Evolutionary conservation across 2,797 vertebrate genomes (phyloP).

Genomic region (Arnoldichthys spilopterus): DNA sequence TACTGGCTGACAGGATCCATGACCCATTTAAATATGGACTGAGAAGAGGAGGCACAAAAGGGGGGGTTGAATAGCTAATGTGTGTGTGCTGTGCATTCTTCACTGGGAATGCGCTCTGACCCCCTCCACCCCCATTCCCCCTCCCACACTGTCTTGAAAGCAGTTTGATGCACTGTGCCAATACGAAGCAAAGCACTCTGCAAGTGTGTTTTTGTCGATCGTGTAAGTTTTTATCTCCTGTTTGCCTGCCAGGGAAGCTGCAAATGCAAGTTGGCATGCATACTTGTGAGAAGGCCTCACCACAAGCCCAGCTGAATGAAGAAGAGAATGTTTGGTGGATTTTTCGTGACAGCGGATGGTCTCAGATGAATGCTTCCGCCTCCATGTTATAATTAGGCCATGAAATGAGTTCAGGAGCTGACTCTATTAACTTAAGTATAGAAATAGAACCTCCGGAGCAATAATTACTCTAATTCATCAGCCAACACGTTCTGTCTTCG

Average conservation of each 20-base stretch:
- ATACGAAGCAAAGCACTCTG: conserved; percentile 11
- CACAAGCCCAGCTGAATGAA: conserved; percentile 28
- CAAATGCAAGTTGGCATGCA: conserved; percentile 20
- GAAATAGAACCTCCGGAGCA: conserved; percentile 64
- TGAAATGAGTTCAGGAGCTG: conserved; percentile 66
- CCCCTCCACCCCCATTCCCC: conserved; percentile 20
- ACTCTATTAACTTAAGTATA: conserved; percentile 60
- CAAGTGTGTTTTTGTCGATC: conserved; percentile 47
- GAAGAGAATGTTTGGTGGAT: conserved; percentile 39
- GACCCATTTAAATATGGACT: conserved; percentile 70
- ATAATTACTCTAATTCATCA: conserved; percentile 60
- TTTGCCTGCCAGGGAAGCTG: conserved; percentile 39
- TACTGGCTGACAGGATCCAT: conserved; percentile 66
- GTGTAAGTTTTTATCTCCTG: conserved; percentile 28
- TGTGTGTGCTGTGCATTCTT: conserved; percentile 52
- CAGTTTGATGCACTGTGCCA: conserved; percentile 48
- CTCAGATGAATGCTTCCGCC: conserved; percentile 52
- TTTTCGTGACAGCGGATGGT: conserved; percentile 32
- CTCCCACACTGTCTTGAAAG: conserved; percentile 49
- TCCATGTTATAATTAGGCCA: conserved; percentile 66
- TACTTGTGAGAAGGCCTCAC: conserved; percentile 45
- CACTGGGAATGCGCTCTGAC: conserved; percentile 36
- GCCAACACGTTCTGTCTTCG: conserved; percentile 33
- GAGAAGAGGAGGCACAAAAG: conserved; percentile 62
- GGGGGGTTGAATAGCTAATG: conserved; percentile 66